phyloP scores from a whole-genome alignment of 2,113 vertebrate species.

The Xenopus laevis region DNA sequence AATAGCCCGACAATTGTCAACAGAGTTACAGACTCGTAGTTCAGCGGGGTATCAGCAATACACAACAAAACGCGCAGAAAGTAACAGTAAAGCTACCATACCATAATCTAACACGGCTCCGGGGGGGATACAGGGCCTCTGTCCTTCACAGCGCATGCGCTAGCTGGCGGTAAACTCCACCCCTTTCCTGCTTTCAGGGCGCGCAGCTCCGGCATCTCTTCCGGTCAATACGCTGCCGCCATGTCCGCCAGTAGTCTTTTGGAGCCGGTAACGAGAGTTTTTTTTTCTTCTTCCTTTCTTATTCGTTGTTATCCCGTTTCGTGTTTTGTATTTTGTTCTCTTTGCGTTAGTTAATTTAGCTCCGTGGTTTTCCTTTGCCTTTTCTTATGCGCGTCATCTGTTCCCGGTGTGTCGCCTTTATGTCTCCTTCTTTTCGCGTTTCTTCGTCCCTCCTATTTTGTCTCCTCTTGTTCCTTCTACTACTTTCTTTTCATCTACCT shows the following conservation, averaged over 20 bases:
- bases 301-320: no score
- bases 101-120: slow-evolving; percentile 6
- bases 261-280: slow-evolving; percentile 76
- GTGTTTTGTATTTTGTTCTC: neutral
- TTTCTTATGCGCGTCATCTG: no score
- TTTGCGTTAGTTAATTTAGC: no score
- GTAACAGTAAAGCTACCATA: no score
- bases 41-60: no score
- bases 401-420: no score
- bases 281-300: slow-evolving; percentile 27
- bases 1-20: no score
- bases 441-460: no score
- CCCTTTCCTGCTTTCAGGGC: slow-evolving; percentile 54
- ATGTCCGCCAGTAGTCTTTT: slow-evolving; percentile 94
- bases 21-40: no score
- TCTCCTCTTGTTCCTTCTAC: slow-evolving; percentile 58
- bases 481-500: slow-evolving; percentile 58
- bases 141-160: slow-evolving; percentile 39
- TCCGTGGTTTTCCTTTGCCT: no score
- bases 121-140: neutral
- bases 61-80: no score
- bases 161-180: slow-evolving; percentile 53
- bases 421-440: no score
- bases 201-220: slow-evolving; percentile 42
- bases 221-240: slow-evolving; percentile 48